Evolutionary conservation across 2,797 vertebrate genomes (phyloP).

Genomic region (Intellagama lesueurii): DNA sequence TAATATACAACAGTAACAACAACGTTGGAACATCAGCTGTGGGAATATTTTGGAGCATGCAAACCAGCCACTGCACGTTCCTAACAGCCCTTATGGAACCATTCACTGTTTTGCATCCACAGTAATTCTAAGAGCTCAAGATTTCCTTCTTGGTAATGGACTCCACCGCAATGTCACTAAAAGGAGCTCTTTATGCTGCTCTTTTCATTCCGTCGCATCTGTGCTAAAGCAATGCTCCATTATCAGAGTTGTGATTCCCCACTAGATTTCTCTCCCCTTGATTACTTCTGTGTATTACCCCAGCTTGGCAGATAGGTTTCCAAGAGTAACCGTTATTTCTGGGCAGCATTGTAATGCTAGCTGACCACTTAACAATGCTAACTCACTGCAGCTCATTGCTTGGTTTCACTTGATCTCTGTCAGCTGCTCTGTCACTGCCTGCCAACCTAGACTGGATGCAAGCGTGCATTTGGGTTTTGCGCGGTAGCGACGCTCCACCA

Average conservation of each 20-base stretch:
- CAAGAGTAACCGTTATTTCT: neutral
- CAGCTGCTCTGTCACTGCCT: neutral
- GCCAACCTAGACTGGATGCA: neutral
- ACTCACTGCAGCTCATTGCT: neutral
- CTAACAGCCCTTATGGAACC: slow-evolving; percentile 31
- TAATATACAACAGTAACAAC: slow-evolving; percentile 48
- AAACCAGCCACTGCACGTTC: slow-evolving; percentile 35
- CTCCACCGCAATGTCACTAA: neutral
- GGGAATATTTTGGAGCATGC: slow-evolving; percentile 44
- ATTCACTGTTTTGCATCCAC: neutral
- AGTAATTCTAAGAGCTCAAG: neutral
- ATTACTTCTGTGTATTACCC: no score
- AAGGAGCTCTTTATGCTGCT: neutral
- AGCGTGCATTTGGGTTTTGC: neutral
- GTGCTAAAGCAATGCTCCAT: neutral
- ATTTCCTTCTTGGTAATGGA: neutral
- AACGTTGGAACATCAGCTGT: slow-evolving; percentile 29
- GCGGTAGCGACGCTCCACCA: neutral
- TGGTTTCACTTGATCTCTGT: neutral
- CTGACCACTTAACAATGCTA: neutral
- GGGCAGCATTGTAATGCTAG: neutral
- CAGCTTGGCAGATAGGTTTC: neutral
- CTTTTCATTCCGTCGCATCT: neutral
- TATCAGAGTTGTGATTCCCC: neutral
- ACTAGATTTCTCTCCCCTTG: neutral